These are phyloP conservation scores for Pyxicephalus adspersus DNA, from an alignment of 2,113 vertebrate genomes.

Conservation along the genomic window DNA sequence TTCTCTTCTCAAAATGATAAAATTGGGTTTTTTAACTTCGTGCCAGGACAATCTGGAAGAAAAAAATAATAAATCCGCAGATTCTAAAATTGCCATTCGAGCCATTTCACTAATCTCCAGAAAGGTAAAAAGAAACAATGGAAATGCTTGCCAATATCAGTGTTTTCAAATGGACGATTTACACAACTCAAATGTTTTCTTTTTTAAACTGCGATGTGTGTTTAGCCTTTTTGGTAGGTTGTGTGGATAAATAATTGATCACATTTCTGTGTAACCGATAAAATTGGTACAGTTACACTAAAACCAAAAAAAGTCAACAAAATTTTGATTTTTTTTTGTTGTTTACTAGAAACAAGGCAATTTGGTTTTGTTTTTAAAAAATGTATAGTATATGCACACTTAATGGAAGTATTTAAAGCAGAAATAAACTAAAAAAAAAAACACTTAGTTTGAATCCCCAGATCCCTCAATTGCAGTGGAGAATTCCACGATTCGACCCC, in stretches of 20 bases:
- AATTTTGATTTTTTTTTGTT: too few species aligned
- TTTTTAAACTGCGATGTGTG: constrained; percentile 23
- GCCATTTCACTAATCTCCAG: constrained; percentile 72
- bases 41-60: constrained; percentile 82
- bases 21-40: constrained; percentile 82
- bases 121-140: constrained; percentile 64
- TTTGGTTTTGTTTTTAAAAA: too few species aligned
- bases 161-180: constrained; percentile 44
- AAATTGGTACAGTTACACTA: background rate
- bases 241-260: constrained; percentile 52
- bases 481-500: too few species aligned
- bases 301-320: background rate
- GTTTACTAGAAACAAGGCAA: too few species aligned
- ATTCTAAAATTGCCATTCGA: constrained; percentile 80
- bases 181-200: constrained; percentile 49
- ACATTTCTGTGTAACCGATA: constrained; percentile 42
- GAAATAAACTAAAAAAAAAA: too few species aligned
- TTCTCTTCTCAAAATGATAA: constrained; percentile 83
- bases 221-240: constrained; percentile 41
- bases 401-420: too few species aligned
- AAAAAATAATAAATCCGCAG: constrained; percentile 79
- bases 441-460: too few species aligned
- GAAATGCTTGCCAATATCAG: constrained; percentile 55
- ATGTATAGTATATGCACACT: too few species aligned
- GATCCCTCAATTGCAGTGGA: too few species aligned